phyloP scores from a whole-genome alignment of 1,140 invertebrate species.

The Cotesia vestalis region DNA sequence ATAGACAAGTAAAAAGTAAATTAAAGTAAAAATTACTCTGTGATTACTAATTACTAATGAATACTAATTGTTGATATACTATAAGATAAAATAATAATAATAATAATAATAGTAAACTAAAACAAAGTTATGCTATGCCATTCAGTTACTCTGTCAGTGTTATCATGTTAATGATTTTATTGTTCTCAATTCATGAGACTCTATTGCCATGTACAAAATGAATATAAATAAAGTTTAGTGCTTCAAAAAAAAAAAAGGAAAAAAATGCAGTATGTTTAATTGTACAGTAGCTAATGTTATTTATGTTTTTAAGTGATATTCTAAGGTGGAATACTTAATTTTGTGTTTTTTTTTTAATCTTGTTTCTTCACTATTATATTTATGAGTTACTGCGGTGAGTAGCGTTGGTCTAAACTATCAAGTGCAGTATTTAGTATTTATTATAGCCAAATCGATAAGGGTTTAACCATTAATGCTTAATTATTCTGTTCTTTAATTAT shows the following conservation, averaged over 20 bases:
- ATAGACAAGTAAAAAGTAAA: background rate
- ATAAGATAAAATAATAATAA: background rate
- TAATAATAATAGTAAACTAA: background rate
- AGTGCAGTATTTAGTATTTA: conserved; percentile 17
- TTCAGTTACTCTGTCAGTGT: conserved; percentile 2
- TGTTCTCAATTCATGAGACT: conserved; percentile 50
- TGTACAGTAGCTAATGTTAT: conserved; percentile 11
- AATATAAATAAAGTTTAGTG: conserved; percentile 62
- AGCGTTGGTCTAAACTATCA: conserved; percentile 2
- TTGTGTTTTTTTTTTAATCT: too few species aligned
- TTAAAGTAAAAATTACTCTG: background rate
- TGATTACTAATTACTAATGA: conserved; percentile 6
- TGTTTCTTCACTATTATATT: too few species aligned
- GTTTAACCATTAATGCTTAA: background rate
- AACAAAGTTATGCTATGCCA: background rate
- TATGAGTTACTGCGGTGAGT: conserved; percentile 32
- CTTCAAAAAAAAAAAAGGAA: conserved; percentile 27
- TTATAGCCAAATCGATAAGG: conserved; percentile 28
- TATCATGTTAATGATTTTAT: conserved; percentile 49
- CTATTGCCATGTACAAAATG: conserved; percentile 61
- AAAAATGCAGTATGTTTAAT: conserved; percentile 34
- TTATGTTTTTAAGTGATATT: background rate
- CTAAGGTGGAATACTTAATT: background rate
- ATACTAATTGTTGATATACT: too few species aligned
- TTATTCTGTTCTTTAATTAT: conserved; percentile 43